Evolutionary conservation across 2,113 vertebrate species (phyloP), one percentile per base, ranked within the genome.

Genomic region (Callithrix jacchus): DNA sequence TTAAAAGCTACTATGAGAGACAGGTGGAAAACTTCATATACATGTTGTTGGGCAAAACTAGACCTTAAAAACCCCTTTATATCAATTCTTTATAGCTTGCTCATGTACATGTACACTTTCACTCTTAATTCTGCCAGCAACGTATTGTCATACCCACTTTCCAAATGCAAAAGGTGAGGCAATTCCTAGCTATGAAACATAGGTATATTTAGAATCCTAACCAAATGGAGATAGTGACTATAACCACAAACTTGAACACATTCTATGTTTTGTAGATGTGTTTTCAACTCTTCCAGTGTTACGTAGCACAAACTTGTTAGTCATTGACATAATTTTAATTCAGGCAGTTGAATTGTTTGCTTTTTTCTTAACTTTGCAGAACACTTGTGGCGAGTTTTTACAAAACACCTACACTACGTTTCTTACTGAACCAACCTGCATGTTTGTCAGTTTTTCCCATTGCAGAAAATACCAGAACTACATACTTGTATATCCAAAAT

Each of bases 301-400:
- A 89, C 21, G 5, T 73, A 73, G 35, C 74, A 92, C 93, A 91
- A 92, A 45, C 77, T 73, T 70, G 30, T 87, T 92, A 94, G 83
- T 97, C 84, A 97, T 89, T 56, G 80, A 89, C 94, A 94, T 94
- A 82, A 85, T 93, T 96, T 96, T 96, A 96, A 71, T 93, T 87
- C 2, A 77, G 58, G 21, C 61, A 87, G 40, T 54, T 93, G 21
- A 92, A 76, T 91, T 92, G 35, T 93, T 96, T 96, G 68, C 32
- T 70, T 32, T 73, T 87, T 93, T 85, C 71, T 61, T 66, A 47
- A 82, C 68, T 96, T 77, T 93, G 61, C 25, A 79, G 49, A 76
- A 68, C 30, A 37, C 21, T 95, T 87, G n/a, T 58, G 86, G 66
- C 64, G 47, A 64, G 16, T 97, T 96, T 87, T 11, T 94, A 85